Evolutionary conservation across 2,888 invertebrate genomes (phyloP).

Genomic region (Amphiduros pacificus): DNA sequence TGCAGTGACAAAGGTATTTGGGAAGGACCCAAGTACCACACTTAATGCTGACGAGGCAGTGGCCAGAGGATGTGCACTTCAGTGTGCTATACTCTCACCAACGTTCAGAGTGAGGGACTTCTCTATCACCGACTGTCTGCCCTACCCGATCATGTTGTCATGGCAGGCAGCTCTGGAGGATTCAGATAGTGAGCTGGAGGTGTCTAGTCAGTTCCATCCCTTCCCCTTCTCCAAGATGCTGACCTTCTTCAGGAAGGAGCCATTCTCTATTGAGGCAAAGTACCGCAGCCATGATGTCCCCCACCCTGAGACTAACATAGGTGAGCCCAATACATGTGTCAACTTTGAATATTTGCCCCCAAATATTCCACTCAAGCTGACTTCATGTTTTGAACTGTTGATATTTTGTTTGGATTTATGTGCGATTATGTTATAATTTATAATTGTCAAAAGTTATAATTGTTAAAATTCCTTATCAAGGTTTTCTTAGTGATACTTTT

Average conservation of each 20-base stretch:
- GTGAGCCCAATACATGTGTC: too few relatives aligned
- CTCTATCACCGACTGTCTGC: slow-evolving; percentile 86
- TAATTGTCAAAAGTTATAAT: too few relatives aligned
- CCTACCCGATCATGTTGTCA: slow-evolving; percentile 72
- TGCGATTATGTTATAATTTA: too few relatives aligned
- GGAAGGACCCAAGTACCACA: slow-evolving; percentile 87
- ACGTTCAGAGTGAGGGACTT: slow-evolving; percentile 97
- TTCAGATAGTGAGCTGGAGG: slow-evolving; percentile 77
- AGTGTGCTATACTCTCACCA: slow-evolving; percentile 95
- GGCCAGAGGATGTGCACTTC: slow-evolving; percentile 89
- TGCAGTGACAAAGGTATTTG: slow-evolving; percentile 81
- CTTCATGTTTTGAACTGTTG: too few relatives aligned
- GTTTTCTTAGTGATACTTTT: too few relatives aligned
- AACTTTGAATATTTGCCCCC: too few relatives aligned
- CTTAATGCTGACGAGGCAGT: slow-evolving; percentile 96
- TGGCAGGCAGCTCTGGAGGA: slow-evolving; percentile 57
- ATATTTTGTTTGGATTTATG: too few relatives aligned
- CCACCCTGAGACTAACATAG: slow-evolving; percentile 55
- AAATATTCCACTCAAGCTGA: too few relatives aligned
- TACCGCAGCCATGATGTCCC: slow-evolving; percentile 73
- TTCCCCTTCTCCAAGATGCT: slow-evolving; percentile 93
- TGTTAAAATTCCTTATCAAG: too few relatives aligned
- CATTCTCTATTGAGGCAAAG: slow-evolving; percentile 83
- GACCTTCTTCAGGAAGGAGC: slow-evolving; percentile 86
- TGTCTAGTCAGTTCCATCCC: slow-evolving; percentile 83